Base-by-base conservation (phyloP, 1,140 invertebrate species). In the Druon quercuslanigerum region DNA sequence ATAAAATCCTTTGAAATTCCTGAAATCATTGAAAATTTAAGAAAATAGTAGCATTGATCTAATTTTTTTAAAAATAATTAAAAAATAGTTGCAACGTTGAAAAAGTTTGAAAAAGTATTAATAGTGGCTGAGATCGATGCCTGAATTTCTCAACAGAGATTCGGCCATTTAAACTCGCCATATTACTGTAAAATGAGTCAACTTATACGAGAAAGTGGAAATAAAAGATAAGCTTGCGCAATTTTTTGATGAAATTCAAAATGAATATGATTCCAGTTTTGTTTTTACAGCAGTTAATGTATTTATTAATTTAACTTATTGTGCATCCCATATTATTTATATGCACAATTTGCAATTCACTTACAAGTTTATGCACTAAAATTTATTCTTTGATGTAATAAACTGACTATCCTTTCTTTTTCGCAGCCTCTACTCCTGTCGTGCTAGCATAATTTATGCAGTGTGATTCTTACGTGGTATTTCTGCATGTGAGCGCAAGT, bases 391-490 rank as follows among this genome's bases (percentile, higher is more conserved):
- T 66, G 33, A 46, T 5, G 60, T 40, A 40, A 66, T 66, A 66
- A 66, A 66, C 40, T 66, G 25, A 46, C 40, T 40, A 16, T n/a
- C 11, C 9, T 19, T 11, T 20, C 16, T 66, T 66, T 66, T 40
- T 60, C 9, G 11, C 16, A 60, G 33, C 14, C 9, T n/a, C 40
- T 66, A 40, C 13, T 4, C 19, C 8, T 25, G 19, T 20, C 25
- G 14, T 66, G 25, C 25, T 40, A 66, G 46, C 40, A 66, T 66
- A 66, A 66, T 66, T 66, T 66, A 66, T 66, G 14, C 60, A 66
- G 60, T 66, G 60, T 66, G 60, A 66, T 46, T 14, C 33, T 46
- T 66, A 66, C 60, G 33, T 40, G 57, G 25, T 60, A 33, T 60
- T 13, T 16, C 25, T 66, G 25, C 25, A 66, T 40, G 40, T 66